Evolutionary conservation across 2,113 vertebrate species (phyloP).

Genomic region (Platysteira castanea): DNA sequence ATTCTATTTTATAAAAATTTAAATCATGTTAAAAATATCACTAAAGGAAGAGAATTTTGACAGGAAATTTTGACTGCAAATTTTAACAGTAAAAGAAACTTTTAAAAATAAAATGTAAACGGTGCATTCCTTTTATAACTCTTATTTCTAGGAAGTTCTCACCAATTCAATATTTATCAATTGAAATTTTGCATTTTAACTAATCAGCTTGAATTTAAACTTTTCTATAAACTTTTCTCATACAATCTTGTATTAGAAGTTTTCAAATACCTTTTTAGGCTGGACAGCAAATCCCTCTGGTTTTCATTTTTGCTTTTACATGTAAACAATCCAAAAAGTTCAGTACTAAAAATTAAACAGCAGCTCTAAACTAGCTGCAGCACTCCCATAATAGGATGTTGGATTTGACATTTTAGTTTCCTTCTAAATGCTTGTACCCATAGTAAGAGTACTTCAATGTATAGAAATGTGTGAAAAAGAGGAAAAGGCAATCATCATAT

Average conservation of each 20-base stretch:
- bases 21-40: not conserved
- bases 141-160: not conserved
- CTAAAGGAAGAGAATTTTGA: not conserved
- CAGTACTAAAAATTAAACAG: not conserved
- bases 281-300: not conserved
- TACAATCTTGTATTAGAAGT: not conserved
- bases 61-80: not conserved
- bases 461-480: not conserved
- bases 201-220: not conserved
- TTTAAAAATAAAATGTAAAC: not conserved
- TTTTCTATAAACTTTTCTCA: not conserved
- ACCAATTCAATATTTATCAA: not conserved
- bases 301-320: not conserved
- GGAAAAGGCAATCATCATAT: not conserved
- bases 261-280: not conserved
- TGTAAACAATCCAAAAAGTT: not conserved
- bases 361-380: not conserved
- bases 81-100: not conserved
- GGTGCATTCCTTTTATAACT: not conserved
- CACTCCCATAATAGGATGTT: not conserved
- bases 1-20: not conserved
- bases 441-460: not conserved
- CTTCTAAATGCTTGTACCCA: not conserved
- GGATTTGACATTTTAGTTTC: not conserved
- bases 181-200: not conserved